Evolutionary conservation across 2,888 invertebrate genomes (phyloP), one percentile per base, ranked within the genome.

Genomic region (Apotomis capreana): DNA sequence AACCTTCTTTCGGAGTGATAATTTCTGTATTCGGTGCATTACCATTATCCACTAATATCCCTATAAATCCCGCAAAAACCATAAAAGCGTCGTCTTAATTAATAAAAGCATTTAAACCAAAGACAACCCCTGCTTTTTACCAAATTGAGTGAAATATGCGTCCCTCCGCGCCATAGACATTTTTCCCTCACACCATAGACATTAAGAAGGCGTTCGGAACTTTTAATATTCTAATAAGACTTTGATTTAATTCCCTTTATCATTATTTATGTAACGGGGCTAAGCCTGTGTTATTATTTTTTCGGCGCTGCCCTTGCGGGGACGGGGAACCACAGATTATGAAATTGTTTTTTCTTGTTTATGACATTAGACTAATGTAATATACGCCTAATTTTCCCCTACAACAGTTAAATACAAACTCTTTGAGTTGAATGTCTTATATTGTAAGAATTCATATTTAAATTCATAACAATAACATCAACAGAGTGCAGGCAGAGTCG

Each of bases 181-280:
- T 64, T 64, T 64, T 55, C 55, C 64, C 55, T 57, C 65, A 65
- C 55, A 65, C 67, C 59, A 87, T 87, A 87, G 91, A 92, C 92
- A 92, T 92, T 91, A 91, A 92, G 87, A 89, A 88, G 84, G 87
- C 89, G 89, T 86, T 81, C 85, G 80, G 83, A 91, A 92, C 90
- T 93, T 93, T 93, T 92, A 93, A 93, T 92, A 91, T 91, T 87
- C 84, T 91, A 91, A 92, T 92, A 92, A 91, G 92, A 91, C 87
- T 90, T 92, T 92, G 92, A 93, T 93, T 92, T 93, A 93, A 93
- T 92, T 93, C 89, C 88, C 85, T 93, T 93, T 92, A 93, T 92
- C 91, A 92, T 93, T 93, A 93, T 93, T 93, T 92, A 93, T 93
- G 93, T 89, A 91, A 87, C 88, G 88, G 87, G 90, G 90, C 88